phyloP scores from a whole-genome alignment of 2,113 vertebrate species.

The Gopherus flavomarginatus region DNA sequence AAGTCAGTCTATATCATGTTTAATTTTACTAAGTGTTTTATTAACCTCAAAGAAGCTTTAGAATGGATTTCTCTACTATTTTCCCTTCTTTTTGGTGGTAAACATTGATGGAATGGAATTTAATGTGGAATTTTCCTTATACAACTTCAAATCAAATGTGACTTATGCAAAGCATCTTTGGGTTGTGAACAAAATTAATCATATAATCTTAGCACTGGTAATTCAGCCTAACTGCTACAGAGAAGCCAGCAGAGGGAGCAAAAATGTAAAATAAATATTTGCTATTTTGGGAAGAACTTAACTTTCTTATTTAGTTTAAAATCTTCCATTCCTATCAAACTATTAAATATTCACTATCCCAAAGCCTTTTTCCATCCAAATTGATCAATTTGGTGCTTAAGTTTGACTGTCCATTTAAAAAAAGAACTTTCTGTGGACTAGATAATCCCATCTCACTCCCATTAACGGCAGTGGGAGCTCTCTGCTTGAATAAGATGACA shows the following conservation, averaged over 20 bases:
- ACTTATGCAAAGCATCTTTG: conserved; percentile 10
- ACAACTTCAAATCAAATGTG: conserved; percentile 20
- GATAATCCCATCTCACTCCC: background rate
- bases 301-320: background rate
- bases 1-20: background rate
- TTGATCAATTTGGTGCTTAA: background rate
- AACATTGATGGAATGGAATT: background rate
- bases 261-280: conserved; percentile 12
- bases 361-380: background rate
- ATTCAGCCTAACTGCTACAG: background rate
- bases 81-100: conserved; percentile 1
- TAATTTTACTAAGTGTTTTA: conserved; percentile 36
- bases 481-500: background rate
- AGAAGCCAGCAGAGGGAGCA: conserved; percentile 59
- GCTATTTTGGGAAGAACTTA: background rate
- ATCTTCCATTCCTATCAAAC: background rate
- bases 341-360: background rate
- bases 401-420: background rate
- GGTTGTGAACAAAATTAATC: conserved; percentile 12
- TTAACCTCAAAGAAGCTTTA: conserved; percentile 37
- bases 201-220: background rate
- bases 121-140: conserved; percentile 36
- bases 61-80: conserved; percentile 9
- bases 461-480: background rate
- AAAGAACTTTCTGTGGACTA: background rate